Base-by-base conservation (phyloP, 2,888 invertebrate genomes). In the Ophraella communa region DNA sequence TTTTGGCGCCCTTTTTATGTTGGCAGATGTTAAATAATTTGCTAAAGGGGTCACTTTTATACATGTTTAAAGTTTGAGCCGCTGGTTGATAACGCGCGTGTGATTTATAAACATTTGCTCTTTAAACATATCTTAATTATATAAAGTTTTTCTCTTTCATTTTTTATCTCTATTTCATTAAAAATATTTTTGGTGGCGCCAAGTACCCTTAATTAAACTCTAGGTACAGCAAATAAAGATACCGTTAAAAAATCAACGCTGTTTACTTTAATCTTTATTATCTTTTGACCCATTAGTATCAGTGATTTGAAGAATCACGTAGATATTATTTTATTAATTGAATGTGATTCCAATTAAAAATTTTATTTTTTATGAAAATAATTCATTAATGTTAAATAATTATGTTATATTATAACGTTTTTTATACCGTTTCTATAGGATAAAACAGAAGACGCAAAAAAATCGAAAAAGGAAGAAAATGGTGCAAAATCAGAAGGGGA, bases 381-480 rank as follows among this genome's bases (percentile, higher is more conserved):
- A n/a, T n/a, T n/a, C n/a, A n/a, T n/a, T n/a, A n/a, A n/a, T n/a
- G n/a, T n/a, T n/a, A n/a, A n/a, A n/a, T n/a, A n/a, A n/a, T n/a
- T n/a, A n/a, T n/a, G n/a, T n/a, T n/a, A n/a, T n/a, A n/a, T n/a
- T n/a, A n/a, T n/a, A n/a, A n/a, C n/a, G n/a, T n/a, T n/a, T n/a
- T n/a, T n/a, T n/a, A 42, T 8, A 45, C 18, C 18, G 20, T 70
- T 74, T 76, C 54, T 75, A 30, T 80, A 91, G 91, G 91, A 91
- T 72, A 91, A 91, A 84, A 85, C 84, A 71, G 89, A 90, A 63
- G 91, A 91, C 66, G 87, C 88, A 72, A 92, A 92, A 85, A 91
- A 91, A 84, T 88, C 89, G 83, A 90, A 90, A 85, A 91, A 91
- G 84, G 91, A 91, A 79, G 91, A 91, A 79, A 91, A 91, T 77